phyloP scores from a whole-genome alignment of 2,113 vertebrate genomes.

The Ochotona princeps region DNA sequence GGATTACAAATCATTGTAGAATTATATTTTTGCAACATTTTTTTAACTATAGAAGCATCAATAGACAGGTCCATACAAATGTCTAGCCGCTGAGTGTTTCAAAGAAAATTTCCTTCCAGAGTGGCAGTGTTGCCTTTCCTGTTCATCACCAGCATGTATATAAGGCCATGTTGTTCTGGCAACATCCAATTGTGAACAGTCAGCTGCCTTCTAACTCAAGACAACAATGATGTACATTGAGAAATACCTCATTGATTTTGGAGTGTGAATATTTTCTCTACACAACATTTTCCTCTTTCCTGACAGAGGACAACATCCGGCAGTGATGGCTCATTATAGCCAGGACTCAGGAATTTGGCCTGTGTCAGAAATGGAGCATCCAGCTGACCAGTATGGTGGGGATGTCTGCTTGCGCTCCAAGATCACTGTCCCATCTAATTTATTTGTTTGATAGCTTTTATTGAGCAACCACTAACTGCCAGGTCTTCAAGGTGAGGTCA shows the following conservation, averaged over 20 bases:
- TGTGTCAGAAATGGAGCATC: neutral
- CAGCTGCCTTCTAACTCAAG: conserved; percentile 10
- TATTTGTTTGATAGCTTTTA: neutral
- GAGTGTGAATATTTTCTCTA: neutral
- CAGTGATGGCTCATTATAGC: neutral
- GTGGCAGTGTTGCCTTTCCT: neutral
- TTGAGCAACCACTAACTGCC: neutral
- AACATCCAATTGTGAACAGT: conserved; percentile 9
- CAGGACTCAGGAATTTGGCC: neutral
- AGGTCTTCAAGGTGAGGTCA: neutral
- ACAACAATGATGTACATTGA: neutral
- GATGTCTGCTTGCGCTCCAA: neutral
- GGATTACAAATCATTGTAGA: neutral
- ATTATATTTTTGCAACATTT: conserved; percentile 13
- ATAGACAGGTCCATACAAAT: neutral
- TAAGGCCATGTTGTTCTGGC: neutral
- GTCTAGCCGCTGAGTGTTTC: neutral
- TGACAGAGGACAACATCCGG: neutral
- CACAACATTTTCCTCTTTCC: neutral
- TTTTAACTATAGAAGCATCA: conserved; percentile 21
- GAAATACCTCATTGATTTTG: neutral
- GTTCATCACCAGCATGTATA: neutral
- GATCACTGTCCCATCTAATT: neutral
- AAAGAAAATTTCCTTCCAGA: conserved; percentile 10
- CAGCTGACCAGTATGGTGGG: neutral